These are phyloP conservation scores for Stenoptilia bipunctidactyla DNA, from an alignment of 2,888 invertebrate genomes.

Conservation along the genomic window DNA sequence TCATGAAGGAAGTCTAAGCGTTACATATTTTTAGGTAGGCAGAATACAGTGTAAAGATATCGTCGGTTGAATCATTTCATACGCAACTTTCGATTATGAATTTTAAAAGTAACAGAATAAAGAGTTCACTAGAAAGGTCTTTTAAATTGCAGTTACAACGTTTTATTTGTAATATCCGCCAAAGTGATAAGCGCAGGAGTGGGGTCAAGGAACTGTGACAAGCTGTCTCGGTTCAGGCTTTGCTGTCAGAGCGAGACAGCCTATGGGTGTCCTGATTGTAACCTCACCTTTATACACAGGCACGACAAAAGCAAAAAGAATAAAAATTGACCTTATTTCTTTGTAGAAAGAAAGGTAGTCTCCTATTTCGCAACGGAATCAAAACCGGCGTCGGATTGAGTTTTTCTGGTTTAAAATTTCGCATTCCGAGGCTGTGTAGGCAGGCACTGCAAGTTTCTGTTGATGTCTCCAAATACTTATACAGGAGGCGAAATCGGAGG, in stretches of 20 bases:
- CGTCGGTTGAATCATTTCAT: slow-evolving; percentile 5
- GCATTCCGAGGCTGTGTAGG: slow-evolving; percentile 31
- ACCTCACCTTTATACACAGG: background rate
- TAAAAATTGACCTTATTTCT: background rate
- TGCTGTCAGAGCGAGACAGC: slow-evolving; percentile 20
- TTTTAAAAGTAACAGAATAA: slow-evolving; percentile 5
- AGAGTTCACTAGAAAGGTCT: slow-evolving; percentile 12
- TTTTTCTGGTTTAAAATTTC: slow-evolving; percentile 15
- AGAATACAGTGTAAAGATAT: slow-evolving; percentile 16
- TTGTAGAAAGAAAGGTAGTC: slow-evolving; percentile 1
- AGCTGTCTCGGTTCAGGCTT: slow-evolving; percentile 22
- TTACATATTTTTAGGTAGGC: too few relatives aligned
- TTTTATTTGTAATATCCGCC: slow-evolving; percentile 25
- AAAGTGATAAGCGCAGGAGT: slow-evolving; percentile 54
- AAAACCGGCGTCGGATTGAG: background rate
- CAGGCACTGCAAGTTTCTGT: slow-evolving; percentile 22
- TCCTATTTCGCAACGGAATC: background rate
- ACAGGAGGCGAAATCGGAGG: background rate
- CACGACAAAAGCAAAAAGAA: background rate
- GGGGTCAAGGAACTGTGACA: slow-evolving; percentile 59
- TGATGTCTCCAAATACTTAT: background rate
- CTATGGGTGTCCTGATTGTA: background rate
- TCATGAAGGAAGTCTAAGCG: slow-evolving; percentile 26
- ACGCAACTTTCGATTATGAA: background rate
- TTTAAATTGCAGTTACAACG: slow-evolving; percentile 22